phyloP scores from a whole-genome alignment of 1,140 invertebrate species.

The Cephus cinctus region DNA sequence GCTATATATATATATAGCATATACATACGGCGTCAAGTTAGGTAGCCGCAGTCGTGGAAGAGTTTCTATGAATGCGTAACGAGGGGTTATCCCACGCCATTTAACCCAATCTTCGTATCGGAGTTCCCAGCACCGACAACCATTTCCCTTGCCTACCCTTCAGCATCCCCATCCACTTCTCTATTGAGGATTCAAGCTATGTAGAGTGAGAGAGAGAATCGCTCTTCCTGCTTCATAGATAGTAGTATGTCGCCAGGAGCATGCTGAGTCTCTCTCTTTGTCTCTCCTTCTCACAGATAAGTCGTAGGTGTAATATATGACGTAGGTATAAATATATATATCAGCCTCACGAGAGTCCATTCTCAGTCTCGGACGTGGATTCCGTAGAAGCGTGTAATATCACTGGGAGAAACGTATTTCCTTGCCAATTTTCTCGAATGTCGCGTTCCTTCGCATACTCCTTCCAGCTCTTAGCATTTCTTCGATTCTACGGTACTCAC shows the following conservation, averaged over 20 bases:
- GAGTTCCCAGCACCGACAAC: not conserved
- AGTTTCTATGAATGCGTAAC: constrained; percentile 5
- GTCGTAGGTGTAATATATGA: no score
- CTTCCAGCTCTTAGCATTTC: not conserved
- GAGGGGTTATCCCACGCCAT: constrained; percentile 5
- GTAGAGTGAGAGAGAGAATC: not conserved
- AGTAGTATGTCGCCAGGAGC: no score
- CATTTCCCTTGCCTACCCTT: not conserved
- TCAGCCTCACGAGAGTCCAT: no score
- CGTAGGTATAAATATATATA: no score
- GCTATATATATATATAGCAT: no score
- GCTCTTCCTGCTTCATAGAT: not conserved
- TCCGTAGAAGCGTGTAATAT: not conserved
- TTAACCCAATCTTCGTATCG: constrained; percentile 5
- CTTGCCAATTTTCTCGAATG: not conserved
- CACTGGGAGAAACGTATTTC: not conserved
- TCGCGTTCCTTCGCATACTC: not conserved
- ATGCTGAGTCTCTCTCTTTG: no score
- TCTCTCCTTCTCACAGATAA: no score
- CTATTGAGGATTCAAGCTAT: not conserved
- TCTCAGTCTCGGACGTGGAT: no score
- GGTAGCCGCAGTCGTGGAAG: no score
- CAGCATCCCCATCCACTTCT: not conserved
- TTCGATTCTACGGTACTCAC: no score
- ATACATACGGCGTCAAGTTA: no score